Base-by-base conservation (phyloP, 2,888 invertebrate species). In the Pyrochroa serraticornis region DNA sequence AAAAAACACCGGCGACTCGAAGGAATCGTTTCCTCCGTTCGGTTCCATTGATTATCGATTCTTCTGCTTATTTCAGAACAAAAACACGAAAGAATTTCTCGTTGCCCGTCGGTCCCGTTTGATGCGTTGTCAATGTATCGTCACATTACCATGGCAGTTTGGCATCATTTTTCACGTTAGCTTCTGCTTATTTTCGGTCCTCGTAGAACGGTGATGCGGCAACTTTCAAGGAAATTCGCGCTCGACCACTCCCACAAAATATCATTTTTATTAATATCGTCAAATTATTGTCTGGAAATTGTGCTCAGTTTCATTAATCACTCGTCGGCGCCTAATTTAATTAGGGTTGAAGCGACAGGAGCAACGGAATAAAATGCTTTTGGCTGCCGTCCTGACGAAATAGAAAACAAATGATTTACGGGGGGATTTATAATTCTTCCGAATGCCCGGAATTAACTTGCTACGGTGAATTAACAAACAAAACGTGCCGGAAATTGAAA, bases 401-500 rank as follows among this genome's bases (percentile, higher is more conserved):
- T 54, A 58, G 54, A 44, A 59, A 63, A 64, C 62, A 60, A 68
- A 68, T 61, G 63, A 68, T 63, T 64, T 63, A 58, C 43, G 42
- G 54, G 42, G 54, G 44, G 62, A 60, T 68, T 68, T 66, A 56
- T 66, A 63, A 70, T 68, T 68, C 66, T 62, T 61, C 49, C 48
- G 55, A 45, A 60, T 53, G 46, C 49, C 57, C 54, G 46, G 63
- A 71, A 73, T 71, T 66, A 71, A 71, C 70, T 72, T 63, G 69
- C 69, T 54, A 67, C 58, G 60, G 58, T 55, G 66, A 69, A 73
- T 71, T 69, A 71, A 67, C 68, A 70, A 71, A 72, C 71, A 69
- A 66, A 71, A 69, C 71, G 72, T 70, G 72, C 68, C 66, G 72
- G 69, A 73, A 73, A 73, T 72, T 73, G 73, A 71, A 72, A 71